phyloP scores from a whole-genome alignment of 2,888 invertebrate genomes.

The Heliconius cydno region DNA sequence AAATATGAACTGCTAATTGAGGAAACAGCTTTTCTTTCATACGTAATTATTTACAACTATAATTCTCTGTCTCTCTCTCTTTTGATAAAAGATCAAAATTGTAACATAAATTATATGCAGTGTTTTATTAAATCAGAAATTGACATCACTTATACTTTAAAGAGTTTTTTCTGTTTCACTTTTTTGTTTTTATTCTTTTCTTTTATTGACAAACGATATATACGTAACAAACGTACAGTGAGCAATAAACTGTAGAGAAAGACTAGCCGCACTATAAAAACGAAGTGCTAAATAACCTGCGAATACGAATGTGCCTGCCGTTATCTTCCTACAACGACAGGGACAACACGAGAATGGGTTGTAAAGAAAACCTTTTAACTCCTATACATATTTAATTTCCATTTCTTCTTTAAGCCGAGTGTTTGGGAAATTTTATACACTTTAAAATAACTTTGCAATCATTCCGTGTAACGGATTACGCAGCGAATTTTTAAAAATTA shows the following conservation, averaged over 20 bases:
- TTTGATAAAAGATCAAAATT: too few species aligned
- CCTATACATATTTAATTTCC: slow-evolving; percentile 21
- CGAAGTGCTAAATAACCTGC: neutral
- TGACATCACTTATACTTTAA: too few species aligned
- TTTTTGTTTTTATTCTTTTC: too few species aligned
- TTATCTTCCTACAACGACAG: neutral
- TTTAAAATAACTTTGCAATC: neutral
- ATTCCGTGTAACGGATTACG: neutral
- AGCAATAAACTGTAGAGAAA: neutral
- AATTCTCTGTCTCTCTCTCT: too few species aligned
- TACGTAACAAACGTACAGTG: neutral
- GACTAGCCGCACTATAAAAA: neutral
- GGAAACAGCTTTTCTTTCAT: too few species aligned
- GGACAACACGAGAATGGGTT: neutral
- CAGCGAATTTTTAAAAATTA: neutral
- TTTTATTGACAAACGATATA: neutral
- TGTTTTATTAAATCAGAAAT: too few species aligned
- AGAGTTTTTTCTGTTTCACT: too few species aligned
- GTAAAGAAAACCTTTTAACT: slow-evolving; percentile 20
- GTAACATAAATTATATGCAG: too few species aligned
- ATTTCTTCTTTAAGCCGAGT: slow-evolving; percentile 6
- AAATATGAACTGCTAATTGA: too few species aligned
- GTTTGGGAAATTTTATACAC: neutral
- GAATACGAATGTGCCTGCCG: too few species aligned
- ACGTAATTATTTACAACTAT: too few species aligned